Percentiles rank a stretch among this genome's conserved stretches.
Conservation (phyloP, 2,797 vertebrate species). For the Acipenser transmontanus region DNA sequence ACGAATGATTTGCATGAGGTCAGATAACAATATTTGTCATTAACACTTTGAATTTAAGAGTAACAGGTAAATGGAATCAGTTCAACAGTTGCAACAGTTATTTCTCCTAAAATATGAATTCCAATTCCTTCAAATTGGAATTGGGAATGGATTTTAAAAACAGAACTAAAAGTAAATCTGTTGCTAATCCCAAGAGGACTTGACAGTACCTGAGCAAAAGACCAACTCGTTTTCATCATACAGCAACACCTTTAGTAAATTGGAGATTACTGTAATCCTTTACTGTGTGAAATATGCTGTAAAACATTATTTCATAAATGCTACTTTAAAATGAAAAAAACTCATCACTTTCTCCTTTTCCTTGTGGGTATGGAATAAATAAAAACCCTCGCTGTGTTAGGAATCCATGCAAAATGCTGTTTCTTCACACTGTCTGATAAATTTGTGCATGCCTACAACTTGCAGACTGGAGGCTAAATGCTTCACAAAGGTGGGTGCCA, state of each 20-base stretch:
- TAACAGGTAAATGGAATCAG: too few relatives aligned
- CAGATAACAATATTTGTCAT: too few relatives aligned
- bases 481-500: slow-evolving; percentile 5
- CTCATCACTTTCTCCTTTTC: slow-evolving; percentile 3
- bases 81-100: background rate
- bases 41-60: too few relatives aligned
- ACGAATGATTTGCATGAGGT: too few relatives aligned
- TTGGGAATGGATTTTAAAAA: too few relatives aligned
- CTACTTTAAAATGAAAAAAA: background rate
- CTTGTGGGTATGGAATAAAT: background rate
- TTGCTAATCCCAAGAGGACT: background rate
- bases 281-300: background rate
- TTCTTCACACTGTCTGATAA: background rate
- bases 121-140: too few relatives aligned
- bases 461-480: slow-evolving; percentile 7
- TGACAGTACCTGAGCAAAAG: background rate
- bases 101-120: too few relatives aligned
- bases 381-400: background rate
- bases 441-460: background rate
- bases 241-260: background rate
- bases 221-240: background rate
- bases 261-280: slow-evolving; percentile 2
- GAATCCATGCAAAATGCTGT: slow-evolving; percentile 13
- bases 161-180: background rate
- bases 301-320: background rate